These are phyloP conservation scores for Oceanodroma leucorhoa DNA, from an alignment of 2,797 vertebrate genomes.

Conservation along the genomic window DNA sequence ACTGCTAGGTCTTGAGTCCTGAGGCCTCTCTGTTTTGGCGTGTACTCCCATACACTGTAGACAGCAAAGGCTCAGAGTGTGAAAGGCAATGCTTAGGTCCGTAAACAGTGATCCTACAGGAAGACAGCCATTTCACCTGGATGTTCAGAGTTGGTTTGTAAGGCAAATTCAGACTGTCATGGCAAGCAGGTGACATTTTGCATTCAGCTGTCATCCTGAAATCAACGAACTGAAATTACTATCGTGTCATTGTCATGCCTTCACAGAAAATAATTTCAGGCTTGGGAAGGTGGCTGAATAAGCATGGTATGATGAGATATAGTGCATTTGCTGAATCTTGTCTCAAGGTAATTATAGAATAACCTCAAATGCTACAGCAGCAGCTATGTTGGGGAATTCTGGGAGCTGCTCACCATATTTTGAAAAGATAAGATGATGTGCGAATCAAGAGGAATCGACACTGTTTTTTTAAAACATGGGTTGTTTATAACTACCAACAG, in stretches of 20 bases:
- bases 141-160: background rate
- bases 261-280: background rate
- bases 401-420: background rate
- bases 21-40: background rate
- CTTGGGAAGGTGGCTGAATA: background rate
- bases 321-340: background rate
- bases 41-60: background rate
- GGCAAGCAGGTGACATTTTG: background rate
- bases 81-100: background rate
- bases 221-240: background rate
- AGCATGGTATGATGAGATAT: background rate
- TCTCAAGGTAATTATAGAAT: background rate
- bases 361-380: background rate
- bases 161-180: background rate
- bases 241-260: background rate
- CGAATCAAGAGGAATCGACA: background rate
- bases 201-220: background rate
- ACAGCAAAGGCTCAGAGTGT: background rate
- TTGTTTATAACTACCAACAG: background rate
- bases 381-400: background rate
- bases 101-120: background rate
- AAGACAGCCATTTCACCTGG: background rate
- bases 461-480: accelerated
- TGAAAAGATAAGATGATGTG: background rate
- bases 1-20: background rate